Evolutionary conservation across 2,797 vertebrate genomes (phyloP), one percentile per base, ranked within the genome.

Genomic region (Paedocypris micromegethes): DNA sequence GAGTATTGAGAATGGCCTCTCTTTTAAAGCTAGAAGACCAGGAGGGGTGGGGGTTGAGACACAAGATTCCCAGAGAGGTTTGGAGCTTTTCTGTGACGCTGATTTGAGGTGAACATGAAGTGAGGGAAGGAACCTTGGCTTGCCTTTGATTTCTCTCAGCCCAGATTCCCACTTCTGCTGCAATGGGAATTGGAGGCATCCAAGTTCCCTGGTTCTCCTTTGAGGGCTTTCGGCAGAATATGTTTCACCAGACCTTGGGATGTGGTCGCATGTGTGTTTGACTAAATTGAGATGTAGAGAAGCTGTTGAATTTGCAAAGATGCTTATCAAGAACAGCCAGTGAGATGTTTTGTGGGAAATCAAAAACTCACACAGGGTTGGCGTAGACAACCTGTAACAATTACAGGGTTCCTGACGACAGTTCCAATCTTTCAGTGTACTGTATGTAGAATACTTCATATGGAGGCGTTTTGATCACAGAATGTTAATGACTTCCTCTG

Each of bases 101-200:
- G 88, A 91, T 90, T 88, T 85, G 85, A 87, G 83, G 83, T 83
- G 85, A 88, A 80, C 55, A 74, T 48, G 39, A 66, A 79, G 75
- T 82, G 40, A 79, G 75, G 69, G 75, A 82, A 79, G 82, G 63
- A 75, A 56, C 52, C 48, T 55, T 42, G 75, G 79, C 84, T 87
- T 52, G 50, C 55, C 68, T 81, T 81, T 80, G 70, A 78, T 72
- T 79, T 45, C 77, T 77, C 49, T 45, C 47, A 51, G 37, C 45
- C 41, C 7, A 55, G 50, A 9, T 41, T 71, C 65, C 63, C 43
- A 58, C 73, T 79, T 83, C 79, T 78, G 78, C 72, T 72, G 79
- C 75, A 68, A 82, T 74, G 78, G 80, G 76, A 75, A 80, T 73
- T 75, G 2, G 67, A 80, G 79, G 78, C 75, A 72, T 68, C 68